Base-by-base conservation (phyloP, 2,113 vertebrate genomes). In the Coptodon bakossiorum region DNA sequence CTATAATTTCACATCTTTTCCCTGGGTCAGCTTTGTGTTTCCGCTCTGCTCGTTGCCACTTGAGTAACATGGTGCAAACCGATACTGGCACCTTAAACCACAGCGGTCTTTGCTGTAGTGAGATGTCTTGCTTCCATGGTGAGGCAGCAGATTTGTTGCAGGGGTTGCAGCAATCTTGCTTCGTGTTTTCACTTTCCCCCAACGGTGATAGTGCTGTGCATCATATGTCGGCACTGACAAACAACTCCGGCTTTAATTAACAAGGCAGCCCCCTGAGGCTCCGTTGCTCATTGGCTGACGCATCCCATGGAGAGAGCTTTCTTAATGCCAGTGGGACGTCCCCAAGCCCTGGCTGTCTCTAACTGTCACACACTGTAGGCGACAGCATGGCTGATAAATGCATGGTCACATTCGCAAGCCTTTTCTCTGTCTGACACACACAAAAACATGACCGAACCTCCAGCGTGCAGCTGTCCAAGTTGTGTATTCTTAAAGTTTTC, bases 201-300 rank as follows among this genome's bases (percentile, higher is more conserved):
- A 53, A 83, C 78, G 45, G 90, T 86, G 91, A 93, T 93, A 87
- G 80, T 4, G 29, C 87, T 86, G 90, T 92, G 93, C 86, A 93
- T 93, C 94, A 92, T 92, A 94, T 89, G 84, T 82, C 78, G 56
- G 50, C 84, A 5, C 85, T 92, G 93, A 94, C 92, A 94, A 95
- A 94, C 94, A 94, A 91, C 93, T 91, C 87, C 36, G 24, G 89
- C 86, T 94, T 93, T 95, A 95, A 95, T 95, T 95, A 95, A 95
- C 93, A 91, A 90, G 86, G 83, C 88, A 38, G 86, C 90, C 91
- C 87, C 91, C 89, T 3, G 86, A 92, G 93, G 89, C 82, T 68
- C 7, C 9, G 36, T 81, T 93, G 90, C 89, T 92, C 90, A 90
- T 90, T 91, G 91, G 89, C 88, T 91, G 88, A 92, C 68, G 81